phyloP scores from a whole-genome alignment of 2,113 vertebrate genomes.

The western clawed frog (Xenopus tropicalis) region DNA sequence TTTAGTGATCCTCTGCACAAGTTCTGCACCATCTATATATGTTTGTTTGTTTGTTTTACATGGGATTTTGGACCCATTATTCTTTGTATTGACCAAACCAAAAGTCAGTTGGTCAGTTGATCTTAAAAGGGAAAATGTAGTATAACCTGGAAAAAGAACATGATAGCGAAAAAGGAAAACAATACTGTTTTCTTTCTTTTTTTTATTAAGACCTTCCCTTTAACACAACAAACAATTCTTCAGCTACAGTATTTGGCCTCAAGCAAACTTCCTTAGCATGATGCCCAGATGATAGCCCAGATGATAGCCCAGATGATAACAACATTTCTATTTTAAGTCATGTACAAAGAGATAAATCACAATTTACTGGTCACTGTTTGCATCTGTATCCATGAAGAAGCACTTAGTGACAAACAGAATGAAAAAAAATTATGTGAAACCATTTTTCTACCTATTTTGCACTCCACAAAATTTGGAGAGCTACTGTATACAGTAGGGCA shows the following conservation, averaged over 20 bases:
- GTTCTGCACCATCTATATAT: too few species aligned
- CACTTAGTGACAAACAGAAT: background rate
- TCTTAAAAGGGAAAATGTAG: too few species aligned
- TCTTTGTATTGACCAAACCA: too few species aligned
- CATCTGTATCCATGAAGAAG: background rate
- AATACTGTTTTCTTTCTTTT: too few species aligned
- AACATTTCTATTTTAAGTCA: slow-evolving; percentile 26
- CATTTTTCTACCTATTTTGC: background rate
- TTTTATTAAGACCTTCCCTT: too few species aligned
- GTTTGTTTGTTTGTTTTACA: too few species aligned
- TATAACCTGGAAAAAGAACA: background rate
- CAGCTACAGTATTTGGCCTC: background rate
- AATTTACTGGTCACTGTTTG: slow-evolving; percentile 3
- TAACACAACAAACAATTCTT: slow-evolving; percentile 1
- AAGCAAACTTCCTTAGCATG: slow-evolving; percentile 7
- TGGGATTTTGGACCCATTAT: too few species aligned
- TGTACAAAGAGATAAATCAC: slow-evolving; percentile 19
- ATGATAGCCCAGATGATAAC: slow-evolving; percentile 19
- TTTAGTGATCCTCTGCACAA: too few species aligned
- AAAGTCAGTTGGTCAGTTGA: too few species aligned
- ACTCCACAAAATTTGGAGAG: too few species aligned
- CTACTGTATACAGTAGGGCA: too few species aligned
- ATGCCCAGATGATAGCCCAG: slow-evolving; percentile 17
- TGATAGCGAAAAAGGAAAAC: slow-evolving; percentile 19
- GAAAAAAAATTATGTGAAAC: background rate